Percentiles rank a stretch among this genome's conserved stretches.
Evolutionary conservation across 2,113 vertebrate genomes (phyloP).

Genomic region (Gambusia affinis): DNA sequence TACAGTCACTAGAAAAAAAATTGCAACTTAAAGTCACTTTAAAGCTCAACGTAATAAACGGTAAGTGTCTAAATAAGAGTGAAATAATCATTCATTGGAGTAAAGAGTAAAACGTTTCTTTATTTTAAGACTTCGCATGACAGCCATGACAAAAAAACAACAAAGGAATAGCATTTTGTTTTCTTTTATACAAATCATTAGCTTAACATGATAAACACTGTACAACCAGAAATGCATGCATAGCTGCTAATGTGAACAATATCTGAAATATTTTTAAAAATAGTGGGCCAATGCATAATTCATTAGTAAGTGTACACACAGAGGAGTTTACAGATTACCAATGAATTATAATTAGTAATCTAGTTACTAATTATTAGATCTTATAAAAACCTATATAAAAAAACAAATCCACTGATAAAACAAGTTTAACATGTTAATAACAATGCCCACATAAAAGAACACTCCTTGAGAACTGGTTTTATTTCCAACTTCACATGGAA

Average conservation of each 20-base stretch:
- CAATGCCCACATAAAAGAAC: slow-evolving; percentile 37
- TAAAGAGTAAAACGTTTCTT: slow-evolving; percentile 30
- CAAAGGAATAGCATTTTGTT: slow-evolving; percentile 19
- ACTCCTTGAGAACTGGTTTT: slow-evolving; percentile 30
- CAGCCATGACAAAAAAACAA: slow-evolving; percentile 38
- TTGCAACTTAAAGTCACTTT: too few relatives aligned
- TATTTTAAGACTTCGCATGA: slow-evolving; percentile 53
- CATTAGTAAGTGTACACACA: background rate
- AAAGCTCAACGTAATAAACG: background rate
- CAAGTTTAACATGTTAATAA: slow-evolving; percentile 6
- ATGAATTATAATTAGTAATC: background rate
- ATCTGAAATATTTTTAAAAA: background rate
- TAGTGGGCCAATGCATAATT: slow-evolving; percentile 3
- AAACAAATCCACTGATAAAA: background rate
- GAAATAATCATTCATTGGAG: background rate
- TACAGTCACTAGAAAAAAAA: background rate
- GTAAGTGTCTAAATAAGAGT: background rate
- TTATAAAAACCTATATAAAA: slow-evolving; percentile 26
- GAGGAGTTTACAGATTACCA: background rate
- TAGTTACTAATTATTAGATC: too few relatives aligned
- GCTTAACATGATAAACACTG: slow-evolving; percentile 61
- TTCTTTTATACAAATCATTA: slow-evolving; percentile 56
- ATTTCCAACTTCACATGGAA: slow-evolving; percentile 38
- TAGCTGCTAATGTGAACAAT: background rate
- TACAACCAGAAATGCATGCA: slow-evolving; percentile 24